Conservation (phyloP, 2,113 vertebrate species). For the Microtus oregoni region DNA sequence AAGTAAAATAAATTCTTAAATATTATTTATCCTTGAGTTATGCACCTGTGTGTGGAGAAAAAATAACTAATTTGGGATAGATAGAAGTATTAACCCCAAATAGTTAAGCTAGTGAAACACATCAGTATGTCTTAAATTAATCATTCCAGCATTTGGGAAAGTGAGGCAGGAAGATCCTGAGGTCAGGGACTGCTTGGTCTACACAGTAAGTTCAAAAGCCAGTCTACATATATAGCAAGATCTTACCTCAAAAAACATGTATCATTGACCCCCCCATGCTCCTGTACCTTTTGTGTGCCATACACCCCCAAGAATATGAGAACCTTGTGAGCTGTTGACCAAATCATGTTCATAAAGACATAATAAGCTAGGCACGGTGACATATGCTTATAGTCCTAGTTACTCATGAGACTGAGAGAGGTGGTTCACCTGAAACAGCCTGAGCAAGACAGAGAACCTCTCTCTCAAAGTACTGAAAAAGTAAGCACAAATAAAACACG, state of each 20-base stretch:
- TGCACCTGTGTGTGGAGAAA: conserved; percentile 25
- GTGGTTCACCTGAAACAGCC: not conserved
- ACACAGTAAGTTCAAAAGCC: not conserved
- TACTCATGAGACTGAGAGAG: not conserved
- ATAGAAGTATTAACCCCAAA: conserved; percentile 64
- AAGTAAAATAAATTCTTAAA: conserved; percentile 42
- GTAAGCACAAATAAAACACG: not conserved
- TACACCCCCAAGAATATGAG: not conserved
- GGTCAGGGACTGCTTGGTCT: no score
- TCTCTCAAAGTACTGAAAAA: not conserved
- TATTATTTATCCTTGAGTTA: conserved; percentile 47
- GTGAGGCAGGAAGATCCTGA: not conserved
- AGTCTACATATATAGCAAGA: not conserved
- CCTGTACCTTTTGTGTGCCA: not conserved
- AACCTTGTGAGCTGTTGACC: not conserved
- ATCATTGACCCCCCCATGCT: not conserved
- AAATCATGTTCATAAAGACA: not conserved
- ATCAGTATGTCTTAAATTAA: not conserved
- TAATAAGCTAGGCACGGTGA: not conserved
- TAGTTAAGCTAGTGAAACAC: not conserved
- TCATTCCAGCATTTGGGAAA: not conserved
- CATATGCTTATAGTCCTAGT: no score
- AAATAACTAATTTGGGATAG: not conserved
- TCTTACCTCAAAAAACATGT: not conserved
- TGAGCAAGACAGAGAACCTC: no score